Base-by-base conservation (phyloP, 2,888 invertebrate species). In the Sphaerolaimus hirsutus region DNA sequence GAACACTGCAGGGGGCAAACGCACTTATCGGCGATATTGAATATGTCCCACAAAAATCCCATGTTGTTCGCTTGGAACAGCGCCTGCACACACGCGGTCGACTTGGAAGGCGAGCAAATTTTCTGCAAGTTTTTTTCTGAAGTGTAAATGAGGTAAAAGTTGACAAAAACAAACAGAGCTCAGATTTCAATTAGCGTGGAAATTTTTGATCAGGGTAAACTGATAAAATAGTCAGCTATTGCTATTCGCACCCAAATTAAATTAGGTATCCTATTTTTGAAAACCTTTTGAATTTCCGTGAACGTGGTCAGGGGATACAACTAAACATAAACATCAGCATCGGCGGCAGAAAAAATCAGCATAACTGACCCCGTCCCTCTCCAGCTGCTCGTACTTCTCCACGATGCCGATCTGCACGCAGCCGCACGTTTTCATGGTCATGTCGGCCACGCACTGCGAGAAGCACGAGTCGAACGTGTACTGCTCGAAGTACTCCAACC, bases 1-100 rank as follows among this genome's bases (percentile, higher is more conserved):
- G n/a, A n/a, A n/a, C 45, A 45, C 22, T 37, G 45, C 45, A 45
- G 27, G n/a, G 45, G 45, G 22, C 45, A 45, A 26, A n/a, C 25
- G 26, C 45, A 45, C 17, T 45, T 38, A n/a, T 36, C 38, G 19
- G 37, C 27, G 38, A 45, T 45, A n/a, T 45, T 21, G 38, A 24
- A 45, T 12, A 45, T 45, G 40, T 45, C 45, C 45, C 37, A 45
- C 25, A 45, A 19, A 19, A 23, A 45, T 2, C 45, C 45, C 44
- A 44, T 44, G 37, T 44, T 38, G 25, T 40, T 24, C 10, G 45
- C 45, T 21, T 45, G 45, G 5, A 45, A n/a, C 22, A 45, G 38
- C 10, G 45, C 26, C 40, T 45, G 45, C n/a, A 45, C 45, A 23
- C 45, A 45, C 3, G 23, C 40, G 26, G 45, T 45, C 7, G 45